Evolutionary conservation across 1,140 invertebrate genomes (phyloP), one percentile per base, ranked within the genome.

Genomic region (Musca vetustissima): DNA sequence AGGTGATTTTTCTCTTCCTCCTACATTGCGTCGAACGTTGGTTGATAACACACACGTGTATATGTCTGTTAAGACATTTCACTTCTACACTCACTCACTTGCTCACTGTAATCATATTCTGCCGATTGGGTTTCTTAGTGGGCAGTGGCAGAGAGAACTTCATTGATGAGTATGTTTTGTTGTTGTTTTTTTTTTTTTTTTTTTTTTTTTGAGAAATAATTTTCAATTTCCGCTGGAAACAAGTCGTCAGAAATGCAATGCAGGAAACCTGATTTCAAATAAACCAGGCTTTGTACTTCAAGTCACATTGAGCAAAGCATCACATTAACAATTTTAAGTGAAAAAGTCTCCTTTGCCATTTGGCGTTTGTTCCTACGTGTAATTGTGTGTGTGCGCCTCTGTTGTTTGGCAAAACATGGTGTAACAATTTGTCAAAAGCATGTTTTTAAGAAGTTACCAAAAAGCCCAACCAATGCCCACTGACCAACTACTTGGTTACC

Each of bases 191-290:
- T n/a, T n/a, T n/a, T n/a, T n/a, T n/a, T n/a, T n/a, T n/a, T n/a
- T n/a, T n/a, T n/a, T n/a, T n/a, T n/a, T n/a, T n/a, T 36, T 19
- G 72, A 73, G 65, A 71, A 73, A 74, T 78, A 78, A 78, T 78
- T 78, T 78, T 76, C 77, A 76, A 78, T 78, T 78, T 78, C 77
- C 77, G 77, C 67, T 78, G 66, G 71, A 67, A 64, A 43, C 9
- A 61, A 43, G 17, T 36, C 36, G 13, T 43, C 36, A 43, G 7
- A 9, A 43, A 32, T 43, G 6, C 36, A 43, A 43, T 43, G 36
- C n/a, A n/a, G n/a, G 13, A 43, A 43, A 43, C 36, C 36, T 43
- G 36, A 43, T 43, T 43, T 43, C 36, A 43, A 43, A 13, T 43
- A 43, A 43, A 43, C 11, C 11, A 43, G 11, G 11, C 2, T 13